A percentile compares a stretch with the other conserved stretches of the same genome.
phyloP scores from a whole-genome alignment of 2,888 invertebrate species.

The Pimpla rufipes region DNA sequence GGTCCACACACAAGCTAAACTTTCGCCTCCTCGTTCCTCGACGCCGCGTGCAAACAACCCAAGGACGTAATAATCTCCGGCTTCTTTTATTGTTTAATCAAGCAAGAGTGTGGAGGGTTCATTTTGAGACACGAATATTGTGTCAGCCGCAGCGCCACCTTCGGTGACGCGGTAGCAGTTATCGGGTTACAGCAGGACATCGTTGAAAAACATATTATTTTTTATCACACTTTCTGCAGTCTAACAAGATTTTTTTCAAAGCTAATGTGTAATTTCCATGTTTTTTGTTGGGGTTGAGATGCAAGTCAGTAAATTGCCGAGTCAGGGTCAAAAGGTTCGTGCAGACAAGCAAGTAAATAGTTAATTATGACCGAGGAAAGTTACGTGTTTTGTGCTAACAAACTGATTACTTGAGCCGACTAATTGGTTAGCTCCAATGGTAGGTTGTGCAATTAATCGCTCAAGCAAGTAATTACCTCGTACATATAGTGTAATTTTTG shows the following conservation, averaged over 20 bases:
- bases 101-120: constrained; percentile 36
- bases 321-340: neutral
- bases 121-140: constrained; percentile 48
- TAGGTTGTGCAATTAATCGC: too few species aligned
- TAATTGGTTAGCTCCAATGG: too few species aligned
- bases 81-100: constrained; percentile 66
- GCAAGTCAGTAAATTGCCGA: neutral
- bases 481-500: too few species aligned
- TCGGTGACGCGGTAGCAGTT: neutral
- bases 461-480: too few species aligned
- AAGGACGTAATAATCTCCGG: constrained; percentile 63
- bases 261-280: neutral
- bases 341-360: too few species aligned
- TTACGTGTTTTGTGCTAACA: neutral
- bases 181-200: neutral
- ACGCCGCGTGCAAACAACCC: constrained; percentile 53
- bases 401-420: too few species aligned
- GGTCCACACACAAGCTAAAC: constrained; percentile 12
- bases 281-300: neutral
- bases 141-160: constrained; percentile 21
- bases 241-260: neutral
- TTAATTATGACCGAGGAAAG: neutral
- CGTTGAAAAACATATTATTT: neutral
- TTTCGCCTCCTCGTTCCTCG: constrained; percentile 17
- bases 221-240: neutral